Percentiles rank a stretch among this genome's conserved stretches.
Conservation (phyloP, 2,797 vertebrate genomes). For the Muscicapa striata region DNA sequence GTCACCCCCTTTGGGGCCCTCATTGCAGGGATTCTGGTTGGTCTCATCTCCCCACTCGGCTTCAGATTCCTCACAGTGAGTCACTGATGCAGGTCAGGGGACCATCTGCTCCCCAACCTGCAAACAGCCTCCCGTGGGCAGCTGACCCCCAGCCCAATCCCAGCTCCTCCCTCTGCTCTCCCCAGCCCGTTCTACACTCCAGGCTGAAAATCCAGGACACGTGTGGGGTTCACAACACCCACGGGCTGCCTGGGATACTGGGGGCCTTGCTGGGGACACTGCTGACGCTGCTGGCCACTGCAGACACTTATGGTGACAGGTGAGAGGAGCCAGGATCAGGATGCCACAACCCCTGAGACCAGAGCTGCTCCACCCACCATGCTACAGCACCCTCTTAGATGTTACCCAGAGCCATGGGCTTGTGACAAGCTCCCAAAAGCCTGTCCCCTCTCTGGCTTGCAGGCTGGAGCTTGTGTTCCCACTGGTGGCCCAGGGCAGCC, state of each 20-base stretch:
- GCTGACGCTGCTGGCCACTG: conserved; percentile 77
- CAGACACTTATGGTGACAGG: conserved; percentile 82
- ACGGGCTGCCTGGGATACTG: conserved; percentile 89
- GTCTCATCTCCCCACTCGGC: conserved; percentile 86
- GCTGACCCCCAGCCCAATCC: rapidly evolving
- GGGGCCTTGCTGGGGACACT: conserved; percentile 85
- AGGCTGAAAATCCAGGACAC: conserved; percentile 89
- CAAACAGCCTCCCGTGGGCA: rapidly evolving
- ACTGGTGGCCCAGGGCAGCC: neutral
- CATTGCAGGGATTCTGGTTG: conserved; percentile 86
- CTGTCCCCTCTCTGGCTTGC: neutral
- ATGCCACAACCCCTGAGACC: rapidly evolving
- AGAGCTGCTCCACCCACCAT: neutral
- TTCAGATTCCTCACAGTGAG: conserved; percentile 86
- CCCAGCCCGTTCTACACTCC: conserved; percentile 81
- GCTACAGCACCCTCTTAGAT: too few species aligned
- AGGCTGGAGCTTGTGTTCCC: conserved; percentile 86
- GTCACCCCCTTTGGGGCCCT: conserved; percentile 90
- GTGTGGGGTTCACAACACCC: conserved; percentile 88
- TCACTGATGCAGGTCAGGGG: neutral
- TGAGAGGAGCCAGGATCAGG: conserved; percentile 46
- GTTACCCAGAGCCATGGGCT: rapidly evolving
- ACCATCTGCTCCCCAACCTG: neutral
- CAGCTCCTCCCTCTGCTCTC: neutral
- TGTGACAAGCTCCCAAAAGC: neutral